These are phyloP conservation scores for Orycteropus afer DNA, from an alignment of 2,113 vertebrate species.

Conservation along the genomic window DNA sequence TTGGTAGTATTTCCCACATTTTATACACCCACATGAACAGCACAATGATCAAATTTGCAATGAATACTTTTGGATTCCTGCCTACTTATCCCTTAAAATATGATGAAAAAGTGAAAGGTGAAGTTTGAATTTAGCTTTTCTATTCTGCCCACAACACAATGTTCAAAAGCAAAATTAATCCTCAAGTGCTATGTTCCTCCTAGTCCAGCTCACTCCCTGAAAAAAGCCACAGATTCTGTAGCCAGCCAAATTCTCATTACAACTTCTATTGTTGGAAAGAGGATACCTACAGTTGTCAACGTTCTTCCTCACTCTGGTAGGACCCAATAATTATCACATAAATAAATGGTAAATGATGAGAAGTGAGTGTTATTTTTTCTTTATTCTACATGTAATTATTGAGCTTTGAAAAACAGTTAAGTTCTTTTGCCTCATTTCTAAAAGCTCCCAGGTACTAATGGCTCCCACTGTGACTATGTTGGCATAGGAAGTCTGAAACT, in stretches of 20 bases:
- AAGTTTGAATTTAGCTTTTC: conserved; percentile 38
- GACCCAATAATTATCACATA: background rate
- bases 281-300: rapidly evolving
- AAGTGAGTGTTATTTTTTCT: background rate
- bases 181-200: background rate
- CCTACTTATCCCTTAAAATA: conserved; percentile 47
- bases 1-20: background rate
- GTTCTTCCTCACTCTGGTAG: rapidly evolving
- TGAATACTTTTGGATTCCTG: conserved; percentile 68
- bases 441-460: background rate
- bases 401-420: background rate
- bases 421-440: background rate
- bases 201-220: background rate
- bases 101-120: background rate
- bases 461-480: background rate
- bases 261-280: background rate
- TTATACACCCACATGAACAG: conserved; percentile 21
- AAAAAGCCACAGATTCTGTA: background rate
- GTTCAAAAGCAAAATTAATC: background rate
- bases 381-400: background rate
- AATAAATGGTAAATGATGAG: background rate
- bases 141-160: background rate
- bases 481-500: background rate
- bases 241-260: background rate
- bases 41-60: conserved; percentile 59